A percentile compares a stretch with the other conserved stretches of the same genome.
Evolutionary conservation across 2,113 vertebrate genomes (phyloP).

Genomic region (Psilopogon haemacephalus): DNA sequence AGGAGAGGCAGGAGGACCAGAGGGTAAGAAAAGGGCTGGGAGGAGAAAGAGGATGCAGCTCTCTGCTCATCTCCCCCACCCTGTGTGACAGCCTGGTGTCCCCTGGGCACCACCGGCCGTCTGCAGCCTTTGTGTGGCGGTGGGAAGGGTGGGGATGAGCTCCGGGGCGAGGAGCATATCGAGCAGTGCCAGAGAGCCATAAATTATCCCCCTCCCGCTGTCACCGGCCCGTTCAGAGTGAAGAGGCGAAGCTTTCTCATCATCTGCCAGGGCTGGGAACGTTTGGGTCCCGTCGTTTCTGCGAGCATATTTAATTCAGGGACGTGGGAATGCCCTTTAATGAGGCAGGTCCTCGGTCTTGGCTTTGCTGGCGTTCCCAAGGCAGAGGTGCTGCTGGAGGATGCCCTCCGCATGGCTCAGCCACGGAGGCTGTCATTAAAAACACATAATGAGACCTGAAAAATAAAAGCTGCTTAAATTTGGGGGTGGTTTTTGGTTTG

Average conservation of each 20-base stretch:
- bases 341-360: slow-evolving; percentile 4
- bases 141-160: slow-evolving; percentile 18
- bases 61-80: not conserved
- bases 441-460: not conserved
- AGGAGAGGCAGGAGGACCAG: not conserved
- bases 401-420: not conserved
- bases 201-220: slow-evolving; percentile 43
- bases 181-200: slow-evolving; percentile 35
- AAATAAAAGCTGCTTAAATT: not conserved
- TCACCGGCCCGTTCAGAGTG: not conserved
- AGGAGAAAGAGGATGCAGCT: not conserved
- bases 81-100: not conserved
- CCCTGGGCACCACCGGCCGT: not conserved
- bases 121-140: slow-evolving; percentile 23
- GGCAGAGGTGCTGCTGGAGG: not conserved
- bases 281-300: slow-evolving; percentile 3
- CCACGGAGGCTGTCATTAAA: not conserved
- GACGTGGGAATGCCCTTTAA: slow-evolving; percentile 10
- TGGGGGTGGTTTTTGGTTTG: not conserved
- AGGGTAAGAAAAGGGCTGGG: not conserved
- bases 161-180: not conserved
- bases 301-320: not conserved
- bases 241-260: slow-evolving; percentile 44
- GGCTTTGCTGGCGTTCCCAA: not conserved
- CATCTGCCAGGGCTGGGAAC: slow-evolving; percentile 29